These are phyloP conservation scores for Pseudobourletiella spinata DNA, from an alignment of 1,140 invertebrate genomes.

Conservation along the genomic window DNA sequence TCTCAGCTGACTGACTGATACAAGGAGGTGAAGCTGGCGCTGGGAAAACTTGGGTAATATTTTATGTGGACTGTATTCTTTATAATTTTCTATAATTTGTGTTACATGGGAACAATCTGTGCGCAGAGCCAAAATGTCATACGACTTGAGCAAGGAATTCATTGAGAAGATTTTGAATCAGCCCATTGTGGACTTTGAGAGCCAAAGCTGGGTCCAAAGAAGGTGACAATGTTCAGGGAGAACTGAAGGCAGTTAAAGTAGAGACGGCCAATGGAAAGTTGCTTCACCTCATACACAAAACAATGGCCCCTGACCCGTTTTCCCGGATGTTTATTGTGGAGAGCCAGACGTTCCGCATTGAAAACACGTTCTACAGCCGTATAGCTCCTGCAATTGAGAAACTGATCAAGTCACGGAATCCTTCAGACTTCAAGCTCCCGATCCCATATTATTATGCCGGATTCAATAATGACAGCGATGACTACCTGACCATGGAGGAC, in stretches of 20 bases:
- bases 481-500: slow-evolving; percentile 25
- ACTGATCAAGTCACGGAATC: not conserved
- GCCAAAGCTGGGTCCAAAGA: not conserved
- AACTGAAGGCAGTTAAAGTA: slow-evolving; percentile 1
- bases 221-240: not conserved
- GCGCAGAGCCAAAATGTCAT: not conserved
- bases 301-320: not conserved
- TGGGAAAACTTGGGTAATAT: too few species aligned
- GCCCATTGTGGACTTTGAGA: not conserved
- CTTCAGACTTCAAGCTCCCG: not conserved
- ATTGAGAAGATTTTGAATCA: not conserved
- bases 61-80: too few species aligned
- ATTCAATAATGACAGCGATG: slow-evolving; percentile 9
- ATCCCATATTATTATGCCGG: not conserved
- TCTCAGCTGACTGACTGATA: too few species aligned
- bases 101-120: too few species aligned
- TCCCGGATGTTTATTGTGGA: not conserved
- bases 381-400: not conserved
- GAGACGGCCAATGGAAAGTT: not conserved
- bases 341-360: not conserved
- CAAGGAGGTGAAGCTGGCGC: too few species aligned
- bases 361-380: not conserved
- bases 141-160: not conserved
- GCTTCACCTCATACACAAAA: not conserved
- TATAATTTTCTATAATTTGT: too few species aligned